phyloP scores from a whole-genome alignment of 1,140 invertebrate genomes.

The Drosophila yakuba region DNA sequence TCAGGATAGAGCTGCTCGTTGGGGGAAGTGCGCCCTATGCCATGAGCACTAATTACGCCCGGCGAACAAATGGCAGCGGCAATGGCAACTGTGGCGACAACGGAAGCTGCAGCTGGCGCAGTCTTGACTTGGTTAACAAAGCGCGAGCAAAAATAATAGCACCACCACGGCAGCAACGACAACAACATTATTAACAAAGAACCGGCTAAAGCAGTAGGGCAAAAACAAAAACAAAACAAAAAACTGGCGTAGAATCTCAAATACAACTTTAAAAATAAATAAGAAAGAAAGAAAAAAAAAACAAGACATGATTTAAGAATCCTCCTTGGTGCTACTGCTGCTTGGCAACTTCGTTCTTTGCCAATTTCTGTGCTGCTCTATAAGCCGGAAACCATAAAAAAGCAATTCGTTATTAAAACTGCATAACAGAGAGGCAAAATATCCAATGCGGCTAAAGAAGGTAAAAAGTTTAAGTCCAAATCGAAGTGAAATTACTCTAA shows the following conservation, averaged over 20 bases:
- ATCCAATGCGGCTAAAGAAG: slow-evolving; percentile 39
- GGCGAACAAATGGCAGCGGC: slow-evolving; percentile 72
- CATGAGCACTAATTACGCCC: slow-evolving; percentile 77
- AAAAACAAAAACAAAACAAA: slow-evolving; percentile 5
- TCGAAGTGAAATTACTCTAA: slow-evolving; percentile 21
- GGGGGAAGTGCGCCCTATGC: slow-evolving; percentile 73
- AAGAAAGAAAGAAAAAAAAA: slow-evolving; percentile 5
- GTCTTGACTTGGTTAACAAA: slow-evolving; percentile 77
- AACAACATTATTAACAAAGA: slow-evolving; percentile 29
- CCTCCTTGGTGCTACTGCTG: slow-evolving; percentile 28
- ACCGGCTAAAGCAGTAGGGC: slow-evolving; percentile 16
- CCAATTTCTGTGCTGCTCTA: slow-evolving; percentile 69
- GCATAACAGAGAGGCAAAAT: slow-evolving; percentile 53
- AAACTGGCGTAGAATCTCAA: slow-evolving; percentile 15
- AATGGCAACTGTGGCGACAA: slow-evolving; percentile 73
- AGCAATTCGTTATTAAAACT: slow-evolving; percentile 82
- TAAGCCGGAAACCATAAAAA: slow-evolving; percentile 82
- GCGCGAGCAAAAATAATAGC: slow-evolving; percentile 52
- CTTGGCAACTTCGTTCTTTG: slow-evolving; percentile 59
- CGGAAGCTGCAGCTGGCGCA: slow-evolving; percentile 63
- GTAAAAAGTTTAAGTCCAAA: background rate
- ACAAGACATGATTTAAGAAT: slow-evolving; percentile 75
- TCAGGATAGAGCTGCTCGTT: slow-evolving; percentile 19
- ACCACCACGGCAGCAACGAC: slow-evolving; percentile 31
- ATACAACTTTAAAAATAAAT: slow-evolving; percentile 44